Conservation (phyloP, 2,888 invertebrate genomes). For the Abrostola triplasia region DNA sequence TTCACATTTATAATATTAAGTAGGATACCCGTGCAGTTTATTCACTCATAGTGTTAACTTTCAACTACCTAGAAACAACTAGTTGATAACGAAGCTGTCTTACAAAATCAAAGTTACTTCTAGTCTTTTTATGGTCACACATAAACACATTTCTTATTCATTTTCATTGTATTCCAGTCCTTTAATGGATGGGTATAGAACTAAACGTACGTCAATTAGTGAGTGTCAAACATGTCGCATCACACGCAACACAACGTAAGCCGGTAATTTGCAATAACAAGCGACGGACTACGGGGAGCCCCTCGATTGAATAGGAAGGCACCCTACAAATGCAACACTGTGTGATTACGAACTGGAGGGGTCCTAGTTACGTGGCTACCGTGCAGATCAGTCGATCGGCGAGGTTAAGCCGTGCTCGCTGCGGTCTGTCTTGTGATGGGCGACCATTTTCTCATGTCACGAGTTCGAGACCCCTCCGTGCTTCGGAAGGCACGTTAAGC, state of each 20-base stretch:
- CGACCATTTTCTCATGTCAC: too few species aligned
- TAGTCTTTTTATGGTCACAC: background rate
- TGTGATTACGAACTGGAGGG: slow-evolving; percentile 3
- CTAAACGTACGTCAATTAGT: slow-evolving; percentile 1
- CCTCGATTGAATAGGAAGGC: slow-evolving; percentile 18
- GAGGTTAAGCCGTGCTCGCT: too few species aligned
- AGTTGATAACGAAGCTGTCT: slow-evolving; percentile 1
- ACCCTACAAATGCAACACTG: slow-evolving; percentile 10
- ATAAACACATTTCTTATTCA: background rate
- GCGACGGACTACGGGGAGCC: slow-evolving; percentile 3
- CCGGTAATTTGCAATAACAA: slow-evolving; percentile 21
- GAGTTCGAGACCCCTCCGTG: too few species aligned
- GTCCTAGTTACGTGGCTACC: too few species aligned
- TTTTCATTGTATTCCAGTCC: background rate
- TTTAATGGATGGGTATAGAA: background rate
- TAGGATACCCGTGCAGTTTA: too few species aligned
- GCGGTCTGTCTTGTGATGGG: too few species aligned
- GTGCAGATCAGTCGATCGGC: too few species aligned
- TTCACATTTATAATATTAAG: too few species aligned
- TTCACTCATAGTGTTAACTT: too few species aligned
- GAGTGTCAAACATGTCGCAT: slow-evolving; percentile 2
- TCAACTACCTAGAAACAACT: background rate
- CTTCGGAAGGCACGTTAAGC: too few species aligned
- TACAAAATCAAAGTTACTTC: background rate
- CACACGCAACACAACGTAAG: background rate